Percentiles rank a stretch among this genome's conserved stretches.
These are phyloP conservation scores for Xerus inauris DNA, from an alignment of 2,113 vertebrate genomes.

Conservation along the genomic window DNA sequence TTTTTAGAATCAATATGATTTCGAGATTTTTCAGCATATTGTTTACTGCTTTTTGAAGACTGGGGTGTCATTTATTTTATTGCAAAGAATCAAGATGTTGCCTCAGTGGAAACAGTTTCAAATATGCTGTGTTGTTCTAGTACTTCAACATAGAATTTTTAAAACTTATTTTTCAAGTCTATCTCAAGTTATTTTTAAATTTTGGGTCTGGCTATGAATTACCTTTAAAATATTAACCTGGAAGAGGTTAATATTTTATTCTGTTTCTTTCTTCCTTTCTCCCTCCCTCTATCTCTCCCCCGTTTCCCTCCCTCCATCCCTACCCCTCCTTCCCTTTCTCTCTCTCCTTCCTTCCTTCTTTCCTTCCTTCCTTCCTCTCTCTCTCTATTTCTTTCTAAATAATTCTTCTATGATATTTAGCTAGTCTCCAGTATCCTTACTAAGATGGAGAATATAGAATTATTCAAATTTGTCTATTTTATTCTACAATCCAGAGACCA, in stretches of 20 bases:
- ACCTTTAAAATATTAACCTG: neutral
- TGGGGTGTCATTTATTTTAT: neutral
- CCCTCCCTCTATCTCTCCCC: no score
- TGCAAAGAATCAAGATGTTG: neutral
- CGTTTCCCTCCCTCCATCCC: no score
- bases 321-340: no score
- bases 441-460: neutral
- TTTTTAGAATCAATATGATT: neutral
- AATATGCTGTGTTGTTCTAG: neutral
- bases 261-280: neutral
- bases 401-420: neutral
- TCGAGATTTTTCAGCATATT: neutral
- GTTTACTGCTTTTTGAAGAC: neutral
- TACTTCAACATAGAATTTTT: neutral
- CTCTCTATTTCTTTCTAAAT: neutral
- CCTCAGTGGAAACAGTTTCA: neutral
- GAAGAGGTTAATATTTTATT: neutral
- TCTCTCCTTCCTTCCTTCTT: no score
- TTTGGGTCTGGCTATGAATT: neutral
- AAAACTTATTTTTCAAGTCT: neutral
- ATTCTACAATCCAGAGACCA: neutral
- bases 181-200: neutral
- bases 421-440: neutral
- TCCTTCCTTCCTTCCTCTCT: no score
- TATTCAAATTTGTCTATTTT: neutral